phyloP scores from a whole-genome alignment of 2,113 vertebrate species.

The Sisor rabdophorus region DNA sequence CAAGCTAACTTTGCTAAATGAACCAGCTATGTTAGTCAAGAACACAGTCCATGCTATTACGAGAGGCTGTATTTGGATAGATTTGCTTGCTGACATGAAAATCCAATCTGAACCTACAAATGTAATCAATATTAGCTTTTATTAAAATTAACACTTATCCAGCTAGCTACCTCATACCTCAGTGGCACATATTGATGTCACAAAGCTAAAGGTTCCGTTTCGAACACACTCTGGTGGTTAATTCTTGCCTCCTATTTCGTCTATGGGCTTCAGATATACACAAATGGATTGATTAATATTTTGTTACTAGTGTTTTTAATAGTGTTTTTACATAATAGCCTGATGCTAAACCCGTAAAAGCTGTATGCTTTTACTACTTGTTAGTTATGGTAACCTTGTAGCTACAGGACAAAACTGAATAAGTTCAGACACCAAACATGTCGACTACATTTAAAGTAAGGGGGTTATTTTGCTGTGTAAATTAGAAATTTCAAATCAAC shows the following conservation, averaged over 20 bases:
- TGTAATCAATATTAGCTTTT: neutral
- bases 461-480: neutral
- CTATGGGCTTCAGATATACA: neutral
- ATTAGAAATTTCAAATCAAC: neutral
- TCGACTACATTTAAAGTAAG: slow-evolving; percentile 9
- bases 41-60: neutral
- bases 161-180: neutral
- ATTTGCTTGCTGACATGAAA: neutral
- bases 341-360: neutral
- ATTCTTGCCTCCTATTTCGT: too few relatives aligned
- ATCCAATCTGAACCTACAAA: neutral
- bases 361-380: neutral
- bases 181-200: neutral
- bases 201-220: neutral
- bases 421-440: neutral
- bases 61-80: too few relatives aligned
- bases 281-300: neutral
- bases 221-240: neutral
- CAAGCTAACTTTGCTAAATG: neutral
- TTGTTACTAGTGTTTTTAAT: too few relatives aligned
- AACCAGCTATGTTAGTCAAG: neutral
- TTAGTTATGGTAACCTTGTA: neutral
- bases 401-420: slow-evolving; percentile 1
- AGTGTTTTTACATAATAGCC: neutral
- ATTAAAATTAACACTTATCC: neutral